Evolutionary conservation across 2,888 invertebrate species (phyloP).

Genomic region (Caradrina kadenii): DNA sequence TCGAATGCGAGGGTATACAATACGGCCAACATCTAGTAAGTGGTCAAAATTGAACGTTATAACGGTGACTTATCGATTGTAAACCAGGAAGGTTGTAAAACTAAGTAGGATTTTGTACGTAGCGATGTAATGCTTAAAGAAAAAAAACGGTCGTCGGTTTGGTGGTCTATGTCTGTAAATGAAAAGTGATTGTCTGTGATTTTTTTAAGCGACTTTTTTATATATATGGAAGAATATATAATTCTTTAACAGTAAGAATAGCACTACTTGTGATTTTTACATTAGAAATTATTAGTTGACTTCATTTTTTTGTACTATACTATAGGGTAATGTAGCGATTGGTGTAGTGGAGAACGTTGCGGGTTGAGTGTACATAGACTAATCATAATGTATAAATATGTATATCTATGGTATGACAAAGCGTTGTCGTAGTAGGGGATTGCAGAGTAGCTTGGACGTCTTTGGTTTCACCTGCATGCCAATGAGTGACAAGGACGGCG

Average conservation of each 20-base stretch:
- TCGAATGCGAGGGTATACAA: constrained; percentile 75
- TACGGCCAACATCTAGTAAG: constrained; percentile 77
- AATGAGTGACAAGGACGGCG: constrained; percentile 18
- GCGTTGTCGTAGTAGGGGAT: constrained; percentile 62
- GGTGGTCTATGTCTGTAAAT: constrained; percentile 90
- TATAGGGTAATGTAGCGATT: constrained; percentile 78
- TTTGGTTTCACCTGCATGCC: constrained; percentile 27
- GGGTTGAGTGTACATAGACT: constrained; percentile 87
- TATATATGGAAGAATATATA: constrained; percentile 88
- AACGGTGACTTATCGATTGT: constrained; percentile 76
- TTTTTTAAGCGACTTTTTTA: constrained; percentile 91
- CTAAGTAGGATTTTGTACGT: constrained; percentile 90
- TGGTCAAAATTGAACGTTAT: constrained; percentile 73
- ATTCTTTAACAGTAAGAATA: constrained; percentile 91
- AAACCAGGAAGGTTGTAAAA: constrained; percentile 90
- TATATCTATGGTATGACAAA: constrained; percentile 70
- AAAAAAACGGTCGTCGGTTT: constrained; percentile 85
- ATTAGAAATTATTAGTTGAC: constrained; percentile 88
- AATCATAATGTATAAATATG: constrained; percentile 69
- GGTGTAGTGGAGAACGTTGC: constrained; percentile 78
- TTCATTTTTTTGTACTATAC: constrained; percentile 86
- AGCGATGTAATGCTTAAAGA: constrained; percentile 88
- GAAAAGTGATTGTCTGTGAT: constrained; percentile 91
- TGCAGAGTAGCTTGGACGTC: constrained; percentile 21
- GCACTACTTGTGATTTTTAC: constrained; percentile 91